These are phyloP conservation scores for Yponomeuta plumbellus DNA, from an alignment of 2,888 invertebrate genomes.

Conservation along the genomic window DNA sequence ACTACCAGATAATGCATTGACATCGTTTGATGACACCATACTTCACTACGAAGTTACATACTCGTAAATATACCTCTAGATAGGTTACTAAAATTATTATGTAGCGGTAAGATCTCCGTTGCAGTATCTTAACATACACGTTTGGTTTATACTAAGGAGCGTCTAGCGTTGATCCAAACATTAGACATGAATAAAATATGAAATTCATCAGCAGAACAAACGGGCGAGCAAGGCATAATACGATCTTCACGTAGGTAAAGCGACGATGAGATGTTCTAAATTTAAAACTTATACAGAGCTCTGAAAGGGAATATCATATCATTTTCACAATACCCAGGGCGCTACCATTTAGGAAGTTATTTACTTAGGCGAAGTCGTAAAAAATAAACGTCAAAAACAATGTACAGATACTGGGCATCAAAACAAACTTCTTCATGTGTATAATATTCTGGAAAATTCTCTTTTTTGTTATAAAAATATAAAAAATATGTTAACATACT, in stretches of 20 bases:
- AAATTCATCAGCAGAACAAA: slow-evolving; percentile 63
- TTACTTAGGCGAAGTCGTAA: too few species aligned
- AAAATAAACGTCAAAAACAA: too few species aligned
- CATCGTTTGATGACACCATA: too few species aligned
- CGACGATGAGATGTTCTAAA: neutral
- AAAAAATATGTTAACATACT: too few species aligned
- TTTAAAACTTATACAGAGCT: neutral
- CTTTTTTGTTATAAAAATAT: too few species aligned
- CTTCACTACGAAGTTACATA: too few species aligned
- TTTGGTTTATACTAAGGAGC: neutral
- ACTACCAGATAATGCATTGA: too few species aligned
- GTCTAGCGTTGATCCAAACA: neutral
- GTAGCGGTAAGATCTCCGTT: neutral
- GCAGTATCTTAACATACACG: neutral
- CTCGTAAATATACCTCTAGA: too few species aligned
- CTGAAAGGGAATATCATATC: neutral
- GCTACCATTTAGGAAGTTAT: neutral
- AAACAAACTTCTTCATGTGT: neutral
- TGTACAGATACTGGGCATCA: neutral
- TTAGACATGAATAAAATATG: slow-evolving; percentile 64
- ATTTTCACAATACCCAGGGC: neutral
- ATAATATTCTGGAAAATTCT: too few species aligned
- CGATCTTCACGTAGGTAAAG: neutral
- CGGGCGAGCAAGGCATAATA: slow-evolving; percentile 32
- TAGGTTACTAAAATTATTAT: neutral